Evolutionary conservation across 1,140 invertebrate genomes (phyloP).

Genomic region (Acromyrmex charruanus): DNA sequence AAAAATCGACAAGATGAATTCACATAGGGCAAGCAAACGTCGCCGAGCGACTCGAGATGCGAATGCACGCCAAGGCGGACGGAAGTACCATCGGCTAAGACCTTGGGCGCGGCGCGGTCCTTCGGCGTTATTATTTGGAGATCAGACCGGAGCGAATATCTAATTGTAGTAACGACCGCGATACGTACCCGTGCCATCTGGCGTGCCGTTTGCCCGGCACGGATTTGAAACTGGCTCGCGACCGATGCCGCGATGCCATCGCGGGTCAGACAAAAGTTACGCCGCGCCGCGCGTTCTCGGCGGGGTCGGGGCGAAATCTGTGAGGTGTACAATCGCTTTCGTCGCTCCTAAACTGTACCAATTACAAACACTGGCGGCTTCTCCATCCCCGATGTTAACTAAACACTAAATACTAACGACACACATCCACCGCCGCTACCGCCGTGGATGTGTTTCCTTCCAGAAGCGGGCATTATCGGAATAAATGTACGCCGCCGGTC

Average conservation of each 20-base stretch:
- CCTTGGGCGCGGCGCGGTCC: conserved; percentile 52
- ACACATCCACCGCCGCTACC: conserved; percentile 74
- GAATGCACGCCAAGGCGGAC: conserved; percentile 40
- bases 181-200: conserved; percentile 84
- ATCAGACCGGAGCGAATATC: conserved; percentile 81
- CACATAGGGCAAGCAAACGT: background rate
- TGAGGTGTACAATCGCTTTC: conserved; percentile 85
- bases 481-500: conserved; percentile 56
- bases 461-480: conserved; percentile 36
- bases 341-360: conserved; percentile 84
- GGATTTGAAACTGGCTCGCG: conserved; percentile 73
- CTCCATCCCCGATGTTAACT: conserved; percentile 83
- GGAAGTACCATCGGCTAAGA: conserved; percentile 33
- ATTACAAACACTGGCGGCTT: conserved; percentile 86
- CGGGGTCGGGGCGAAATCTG: conserved; percentile 79
- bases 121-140: conserved; percentile 83
- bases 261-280: conserved; percentile 64
- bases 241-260: no score
- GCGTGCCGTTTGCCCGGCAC: conserved; percentile 72
- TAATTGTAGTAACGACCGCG: conserved; percentile 83
- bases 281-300: conserved; percentile 44
- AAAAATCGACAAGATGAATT: background rate
- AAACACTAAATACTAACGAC: conserved; percentile 86
- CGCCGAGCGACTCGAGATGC: background rate
- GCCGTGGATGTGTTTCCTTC: conserved; percentile 20